Evolutionary conservation across 1,140 invertebrate species (phyloP), one percentile per base, ranked within the genome.

Genomic region (Medauroidea extradentata): DNA sequence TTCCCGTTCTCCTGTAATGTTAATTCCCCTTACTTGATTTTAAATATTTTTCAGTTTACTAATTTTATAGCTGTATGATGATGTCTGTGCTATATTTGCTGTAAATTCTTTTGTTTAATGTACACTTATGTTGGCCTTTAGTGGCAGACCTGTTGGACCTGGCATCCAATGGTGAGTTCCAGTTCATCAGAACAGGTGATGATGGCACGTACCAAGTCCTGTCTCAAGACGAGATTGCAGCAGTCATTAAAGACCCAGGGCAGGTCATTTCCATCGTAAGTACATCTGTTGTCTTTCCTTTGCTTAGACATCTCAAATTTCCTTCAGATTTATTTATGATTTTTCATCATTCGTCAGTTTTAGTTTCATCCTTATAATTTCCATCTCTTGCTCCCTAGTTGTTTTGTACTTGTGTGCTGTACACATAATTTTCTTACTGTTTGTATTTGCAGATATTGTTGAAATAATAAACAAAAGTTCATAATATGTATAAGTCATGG

Each of bases 161-260:
- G 34, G 75, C 75, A 23, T 73, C 72, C 42, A 72, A 75, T 63
- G 75, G 74, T 54, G 76, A 73, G 38, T 76, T 79, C 62, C 76
- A 79, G 63, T 78, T 79, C 53, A 73, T 79, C 42, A 71, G 75
- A 2, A 74, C 75, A 25, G 76, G 73, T 13, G 75, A 76, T 53
- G 74, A 78, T 61, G 77, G 77, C 56, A 71, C 71, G 64, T 79
- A 77, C 59, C 76, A 78, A 59, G 72, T 78, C 53, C 74, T 76
- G 66, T 74, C 71, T 21, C 76, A 74, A 59, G 73, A 65, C 57
- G 77, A 79, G 34, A 77, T 75, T 3, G 69, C 76, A 1, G 69
- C 76, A 53, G 60, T 78, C 41, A 78, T 78, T 71, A 69, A 71
- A 0, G 75, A 77, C 62, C 53, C 53, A 2, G 53, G 53, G 13